Evolutionary conservation across 1,140 invertebrate species (phyloP).

Genomic region (Antheraea pernyi): DNA sequence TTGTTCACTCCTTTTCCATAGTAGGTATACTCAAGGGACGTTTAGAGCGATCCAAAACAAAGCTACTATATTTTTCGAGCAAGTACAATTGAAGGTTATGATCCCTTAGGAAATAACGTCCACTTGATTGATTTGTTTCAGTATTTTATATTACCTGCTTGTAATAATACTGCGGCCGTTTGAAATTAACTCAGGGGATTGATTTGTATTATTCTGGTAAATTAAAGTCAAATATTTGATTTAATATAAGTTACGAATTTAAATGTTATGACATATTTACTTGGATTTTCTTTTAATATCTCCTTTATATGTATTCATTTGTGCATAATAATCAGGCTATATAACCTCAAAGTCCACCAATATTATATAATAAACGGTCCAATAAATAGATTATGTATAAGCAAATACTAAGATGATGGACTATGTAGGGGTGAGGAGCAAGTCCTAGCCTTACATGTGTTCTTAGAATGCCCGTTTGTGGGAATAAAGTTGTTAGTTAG

Average conservation of each 20-base stretch:
- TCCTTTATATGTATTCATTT: too few relatives aligned
- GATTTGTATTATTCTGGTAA: background rate
- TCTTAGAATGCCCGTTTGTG: too few relatives aligned
- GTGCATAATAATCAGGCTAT: too few relatives aligned
- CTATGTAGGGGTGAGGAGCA: too few relatives aligned
- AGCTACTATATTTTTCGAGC: background rate
- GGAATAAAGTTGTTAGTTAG: too few relatives aligned
- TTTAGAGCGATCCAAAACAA: background rate
- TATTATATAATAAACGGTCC: too few relatives aligned
- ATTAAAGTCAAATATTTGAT: background rate
- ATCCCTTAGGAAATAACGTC: slow-evolving; percentile 8
- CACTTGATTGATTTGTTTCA: background rate
- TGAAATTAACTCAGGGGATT: background rate
- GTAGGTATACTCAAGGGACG: background rate
- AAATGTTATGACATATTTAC: too few relatives aligned
- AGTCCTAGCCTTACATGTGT: too few relatives aligned
- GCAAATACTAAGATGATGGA: too few relatives aligned
- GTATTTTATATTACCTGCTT: background rate
- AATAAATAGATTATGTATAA: too few relatives aligned
- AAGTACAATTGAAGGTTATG: slow-evolving; percentile 5
- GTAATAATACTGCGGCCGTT: background rate
- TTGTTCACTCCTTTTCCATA: background rate
- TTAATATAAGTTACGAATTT: background rate
- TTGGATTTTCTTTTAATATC: too few relatives aligned
- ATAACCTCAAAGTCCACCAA: too few relatives aligned